Evolutionary conservation across 35 echinoderm and acorn worm species (phyloP), one percentile per base, ranked within the genome.

Genomic region (Lytechinus pictus): DNA sequence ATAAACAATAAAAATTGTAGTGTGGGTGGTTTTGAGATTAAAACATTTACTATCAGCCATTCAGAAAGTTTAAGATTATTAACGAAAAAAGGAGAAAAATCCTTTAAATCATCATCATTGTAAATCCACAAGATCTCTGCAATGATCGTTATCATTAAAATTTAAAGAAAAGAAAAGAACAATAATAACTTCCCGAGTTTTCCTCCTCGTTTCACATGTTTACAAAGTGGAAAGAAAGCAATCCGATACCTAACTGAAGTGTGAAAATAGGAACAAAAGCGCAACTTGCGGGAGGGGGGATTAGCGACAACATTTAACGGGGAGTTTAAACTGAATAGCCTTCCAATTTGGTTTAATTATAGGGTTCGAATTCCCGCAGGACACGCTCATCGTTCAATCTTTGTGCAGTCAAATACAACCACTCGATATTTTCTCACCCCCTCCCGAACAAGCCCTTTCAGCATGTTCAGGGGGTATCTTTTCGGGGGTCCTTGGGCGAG

Each of bases 371-470:
- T 79, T 79, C 66, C 66, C 66, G 66, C 7, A 79, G 66, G 66
- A 79, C n/a, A 24, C 66, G 66, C 16, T 79, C 66, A 3, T 33
- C 88, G 88, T 52, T 90, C 88, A 90, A 90, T 90, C 88, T 90
- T 54, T 90, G 29, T 54, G 88, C 88, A 90, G 16, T 90, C 88
- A 27, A 44, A n/a, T 54, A 90, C 52, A 54, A n/a, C 88, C 11
- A 54, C 16, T 90, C 88, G 88, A 90, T 90, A 90, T 54, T 90
- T 90, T 90, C 29, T 90, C 88, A 90, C 88, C 88, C 88, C 29
- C 3, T 29, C 52, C 88, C 88, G 88, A 90, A 28, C 88, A 90
- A 44, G 44, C n/a, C 52, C 88, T 90, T 90, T 44, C 33, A 44
- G 33, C 33, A 44, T 44, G 1, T 90, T 90, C 56, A 13, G 87